Percentiles rank a stretch among this genome's conserved stretches.
Conservation (phyloP, 2,113 vertebrate genomes). For the Lepisosteus oculatus region DNA sequence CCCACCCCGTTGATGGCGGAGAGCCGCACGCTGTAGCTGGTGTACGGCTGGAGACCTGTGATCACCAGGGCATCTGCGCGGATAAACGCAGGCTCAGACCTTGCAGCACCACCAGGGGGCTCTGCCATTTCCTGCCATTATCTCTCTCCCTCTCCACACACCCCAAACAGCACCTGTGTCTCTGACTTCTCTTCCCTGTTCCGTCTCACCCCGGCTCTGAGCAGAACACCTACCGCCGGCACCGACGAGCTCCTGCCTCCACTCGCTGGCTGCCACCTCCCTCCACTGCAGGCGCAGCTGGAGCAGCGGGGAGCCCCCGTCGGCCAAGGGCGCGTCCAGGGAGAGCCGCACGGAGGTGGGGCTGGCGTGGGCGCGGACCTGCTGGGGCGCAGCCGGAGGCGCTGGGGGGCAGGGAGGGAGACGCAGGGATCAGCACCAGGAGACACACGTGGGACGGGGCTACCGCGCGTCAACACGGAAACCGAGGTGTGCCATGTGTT, state of each 20-base stretch:
- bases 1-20: slow-evolving; percentile 57
- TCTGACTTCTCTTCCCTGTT: too few relatives aligned
- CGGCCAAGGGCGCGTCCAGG: slow-evolving; percentile 34
- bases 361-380: slow-evolving; percentile 35
- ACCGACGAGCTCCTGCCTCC: slow-evolving; percentile 34
- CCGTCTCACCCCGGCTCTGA: too few relatives aligned
- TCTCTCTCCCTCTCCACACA: too few relatives aligned
- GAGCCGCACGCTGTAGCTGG: slow-evolving; percentile 51
- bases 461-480: too few relatives aligned
- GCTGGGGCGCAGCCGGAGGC: slow-evolving; percentile 24
- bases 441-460: too few relatives aligned
- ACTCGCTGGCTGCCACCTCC: slow-evolving; percentile 26
- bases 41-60: slow-evolving; percentile 49
- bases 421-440: too few relatives aligned
- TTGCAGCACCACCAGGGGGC: too few relatives aligned
- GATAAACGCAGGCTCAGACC: neutral
- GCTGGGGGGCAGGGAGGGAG: too few relatives aligned
- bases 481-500: too few relatives aligned
- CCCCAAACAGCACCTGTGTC: too few relatives aligned
- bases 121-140: too few relatives aligned
- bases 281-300: slow-evolving; percentile 52
- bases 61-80: slow-evolving; percentile 41
- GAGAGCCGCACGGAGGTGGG: slow-evolving; percentile 43
- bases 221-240: slow-evolving; percentile 37
- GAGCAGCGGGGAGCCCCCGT: slow-evolving; percentile 52